phyloP scores from a whole-genome alignment of 2,113 vertebrate genomes.

The Syngnathus typhle region DNA sequence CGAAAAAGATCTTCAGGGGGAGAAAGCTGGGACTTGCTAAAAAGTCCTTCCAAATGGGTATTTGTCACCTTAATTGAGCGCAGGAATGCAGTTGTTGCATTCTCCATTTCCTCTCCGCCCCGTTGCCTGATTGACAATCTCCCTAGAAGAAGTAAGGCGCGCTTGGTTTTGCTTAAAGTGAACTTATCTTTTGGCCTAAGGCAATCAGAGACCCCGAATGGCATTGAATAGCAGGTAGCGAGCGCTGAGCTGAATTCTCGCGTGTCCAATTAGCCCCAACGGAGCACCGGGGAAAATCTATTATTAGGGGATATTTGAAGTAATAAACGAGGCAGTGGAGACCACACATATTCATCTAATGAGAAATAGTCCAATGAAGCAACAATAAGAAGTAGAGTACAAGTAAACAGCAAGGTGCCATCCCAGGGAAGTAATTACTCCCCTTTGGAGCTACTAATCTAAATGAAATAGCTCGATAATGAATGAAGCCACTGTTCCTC shows the following conservation, averaged over 20 bases:
- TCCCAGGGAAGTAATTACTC: slow-evolving; percentile 57
- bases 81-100: slow-evolving; percentile 40
- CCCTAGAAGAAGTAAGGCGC: slow-evolving; percentile 14
- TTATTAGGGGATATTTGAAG: slow-evolving; percentile 38
- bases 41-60: slow-evolving; percentile 6
- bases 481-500: slow-evolving; percentile 57
- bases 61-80: slow-evolving; percentile 21
- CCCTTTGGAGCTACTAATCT: slow-evolving; percentile 58
- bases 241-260: slow-evolving; percentile 29
- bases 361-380: slow-evolving; percentile 39
- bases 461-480: slow-evolving; percentile 70
- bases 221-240: slow-evolving; percentile 35
- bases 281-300: slow-evolving; percentile 36
- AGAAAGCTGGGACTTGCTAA: slow-evolving; percentile 5
- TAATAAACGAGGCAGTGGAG: slow-evolving; percentile 37
- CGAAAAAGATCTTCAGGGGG: not conserved
- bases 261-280: slow-evolving; percentile 36
- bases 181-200: slow-evolving; percentile 10
- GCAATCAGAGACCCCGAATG: slow-evolving; percentile 8
- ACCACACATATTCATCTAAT: slow-evolving; percentile 43
- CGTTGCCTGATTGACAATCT: slow-evolving; percentile 21
- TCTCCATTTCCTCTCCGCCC: not conserved
- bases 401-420: slow-evolving; percentile 55
- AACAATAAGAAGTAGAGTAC: slow-evolving; percentile 52
- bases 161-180: slow-evolving; percentile 16